These are phyloP conservation scores for Oreochromis aureus DNA, from an alignment of 2,113 vertebrate species.

Conservation along the genomic window DNA sequence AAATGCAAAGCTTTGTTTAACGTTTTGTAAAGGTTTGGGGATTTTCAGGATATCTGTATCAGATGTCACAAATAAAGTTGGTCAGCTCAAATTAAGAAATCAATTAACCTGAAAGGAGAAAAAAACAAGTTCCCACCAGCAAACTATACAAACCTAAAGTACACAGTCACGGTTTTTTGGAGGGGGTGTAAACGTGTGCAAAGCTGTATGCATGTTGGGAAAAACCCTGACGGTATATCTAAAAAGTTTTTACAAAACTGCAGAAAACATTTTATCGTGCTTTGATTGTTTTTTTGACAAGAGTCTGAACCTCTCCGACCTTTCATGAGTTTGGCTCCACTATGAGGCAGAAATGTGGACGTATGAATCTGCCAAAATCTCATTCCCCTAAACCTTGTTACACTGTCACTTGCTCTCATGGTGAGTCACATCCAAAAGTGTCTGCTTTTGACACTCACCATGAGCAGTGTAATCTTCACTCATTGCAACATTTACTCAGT, in stretches of 20 bases:
- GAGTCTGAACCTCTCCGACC: neutral
- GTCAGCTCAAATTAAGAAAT: accelerated
- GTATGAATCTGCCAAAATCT: neutral
- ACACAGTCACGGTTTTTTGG: accelerated
- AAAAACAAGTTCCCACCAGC: accelerated
- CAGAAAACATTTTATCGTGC: neutral
- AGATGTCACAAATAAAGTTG: neutral
- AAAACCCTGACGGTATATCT: neutral
- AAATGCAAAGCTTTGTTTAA: neutral
- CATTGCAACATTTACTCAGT: neutral
- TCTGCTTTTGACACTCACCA: neutral
- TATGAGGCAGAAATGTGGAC: neutral
- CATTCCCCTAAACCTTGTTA: neutral
- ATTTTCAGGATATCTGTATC: neutral
- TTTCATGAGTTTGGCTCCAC: neutral
- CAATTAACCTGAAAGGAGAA: no score
- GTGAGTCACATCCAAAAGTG: neutral
- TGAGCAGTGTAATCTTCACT: neutral
- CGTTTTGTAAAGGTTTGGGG: neutral
- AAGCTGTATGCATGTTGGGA: neutral
- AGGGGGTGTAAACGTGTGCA: neutral
- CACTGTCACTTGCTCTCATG: neutral
- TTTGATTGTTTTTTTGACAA: neutral
- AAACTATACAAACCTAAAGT: neutral
- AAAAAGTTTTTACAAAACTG: neutral